A percentile compares a stretch with the other conserved stretches of the same genome.
These are phyloP conservation scores for Cinclus mexicanus DNA, from an alignment of 2,113 vertebrate genomes.

Conservation along the genomic window DNA sequence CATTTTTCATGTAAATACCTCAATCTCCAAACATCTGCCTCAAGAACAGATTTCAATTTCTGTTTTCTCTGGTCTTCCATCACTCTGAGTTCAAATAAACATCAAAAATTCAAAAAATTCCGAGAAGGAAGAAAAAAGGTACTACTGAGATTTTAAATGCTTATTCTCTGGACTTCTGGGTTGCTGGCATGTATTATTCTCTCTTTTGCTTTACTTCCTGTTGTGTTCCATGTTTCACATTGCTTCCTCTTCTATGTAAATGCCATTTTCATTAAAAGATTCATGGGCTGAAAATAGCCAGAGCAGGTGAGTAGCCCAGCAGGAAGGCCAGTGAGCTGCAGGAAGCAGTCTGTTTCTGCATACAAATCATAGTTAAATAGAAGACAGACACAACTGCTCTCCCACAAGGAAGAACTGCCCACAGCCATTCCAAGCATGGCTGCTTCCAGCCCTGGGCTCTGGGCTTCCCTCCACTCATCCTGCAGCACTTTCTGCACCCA, in stretches of 20 bases:
- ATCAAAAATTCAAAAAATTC: neutral
- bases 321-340: neutral
- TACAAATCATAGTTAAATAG: neutral
- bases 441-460: neutral
- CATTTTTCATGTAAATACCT: neutral
- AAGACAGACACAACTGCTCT: neutral
- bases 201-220: neutral
- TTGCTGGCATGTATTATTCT: neutral
- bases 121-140: neutral
- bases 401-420: neutral
- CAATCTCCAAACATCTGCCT: neutral
- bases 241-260: neutral
- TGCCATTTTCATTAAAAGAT: neutral
- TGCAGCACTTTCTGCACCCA: neutral
- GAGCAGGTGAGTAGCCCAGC: constrained; percentile 50
- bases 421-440: neutral
- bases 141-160: neutral
- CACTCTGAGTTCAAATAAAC: neutral
- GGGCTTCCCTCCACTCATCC: neutral
- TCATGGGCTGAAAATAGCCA: neutral
- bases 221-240: neutral
- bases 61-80: neutral
- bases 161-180: neutral
- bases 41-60: neutral
- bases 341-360: neutral